Percentiles rank a stretch among this genome's conserved stretches.
Evolutionary conservation across 2,113 vertebrate species (phyloP).

Genomic region (Acanthochromis polyacanthus): DNA sequence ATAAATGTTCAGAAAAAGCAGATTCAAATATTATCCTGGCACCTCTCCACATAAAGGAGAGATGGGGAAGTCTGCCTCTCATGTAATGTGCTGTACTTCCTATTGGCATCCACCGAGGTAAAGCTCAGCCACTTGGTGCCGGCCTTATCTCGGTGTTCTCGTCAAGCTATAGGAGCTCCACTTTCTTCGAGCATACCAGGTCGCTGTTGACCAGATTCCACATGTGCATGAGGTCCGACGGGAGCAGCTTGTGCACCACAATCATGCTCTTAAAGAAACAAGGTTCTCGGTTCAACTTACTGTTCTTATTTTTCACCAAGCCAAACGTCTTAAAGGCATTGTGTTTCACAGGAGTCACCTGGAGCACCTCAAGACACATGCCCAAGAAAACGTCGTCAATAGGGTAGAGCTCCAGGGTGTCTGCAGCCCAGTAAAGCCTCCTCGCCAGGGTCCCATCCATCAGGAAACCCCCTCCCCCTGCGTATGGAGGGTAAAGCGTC

Average conservation of each 20-base stretch:
- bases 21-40: slow-evolving; percentile 33
- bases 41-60: slow-evolving; percentile 69
- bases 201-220: slow-evolving; percentile 94
- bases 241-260: slow-evolving; percentile 97
- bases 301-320: slow-evolving; percentile 91
- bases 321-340: slow-evolving; percentile 97
- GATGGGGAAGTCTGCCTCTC: background rate
- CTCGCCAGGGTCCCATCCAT: slow-evolving; percentile 90
- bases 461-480: slow-evolving; percentile 94
- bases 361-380: slow-evolving; percentile 94
- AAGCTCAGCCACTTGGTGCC: slow-evolving; percentile 11
- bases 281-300: slow-evolving; percentile 94
- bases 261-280: slow-evolving; percentile 95
- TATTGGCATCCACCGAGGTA: background rate
- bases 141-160: slow-evolving; percentile 5
- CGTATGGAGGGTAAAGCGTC: slow-evolving; percentile 92
- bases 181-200: slow-evolving; percentile 90
- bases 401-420: slow-evolving; percentile 92
- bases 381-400: slow-evolving; percentile 97
- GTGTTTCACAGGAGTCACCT: slow-evolving; percentile 88
- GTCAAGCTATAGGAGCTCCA: slow-evolving; percentile 86
- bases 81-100: background rate
- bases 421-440: slow-evolving; percentile 86
- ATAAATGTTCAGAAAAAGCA: slow-evolving; percentile 41
- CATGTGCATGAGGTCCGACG: slow-evolving; percentile 90